Conservation (phyloP, 2,113 vertebrate genomes). For the Cyanistes caeruleus region DNA sequence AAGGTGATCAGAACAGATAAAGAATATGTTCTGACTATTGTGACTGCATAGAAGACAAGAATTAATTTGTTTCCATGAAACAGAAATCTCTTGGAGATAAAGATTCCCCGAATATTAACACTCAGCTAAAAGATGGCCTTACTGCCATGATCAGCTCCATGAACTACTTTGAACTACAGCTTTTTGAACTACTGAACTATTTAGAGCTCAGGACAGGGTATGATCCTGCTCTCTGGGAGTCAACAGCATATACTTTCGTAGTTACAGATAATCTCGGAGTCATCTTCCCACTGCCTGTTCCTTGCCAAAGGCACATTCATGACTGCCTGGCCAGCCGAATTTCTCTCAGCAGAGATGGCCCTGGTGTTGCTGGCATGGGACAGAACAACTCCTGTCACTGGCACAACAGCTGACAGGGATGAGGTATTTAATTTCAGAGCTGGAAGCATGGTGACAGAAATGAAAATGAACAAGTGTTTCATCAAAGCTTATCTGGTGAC, state of each 20-base stretch:
- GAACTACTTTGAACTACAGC: no score
- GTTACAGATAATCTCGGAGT: not conserved
- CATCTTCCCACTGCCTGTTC: not conserved
- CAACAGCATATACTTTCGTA: not conserved
- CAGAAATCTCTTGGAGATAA: not conserved
- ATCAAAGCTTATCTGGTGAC: not conserved
- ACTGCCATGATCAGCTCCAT: not conserved
- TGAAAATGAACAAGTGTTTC: not conserved
- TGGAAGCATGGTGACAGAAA: not conserved
- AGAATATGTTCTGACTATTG: not conserved
- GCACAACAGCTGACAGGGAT: not conserved
- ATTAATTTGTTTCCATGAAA: not conserved
- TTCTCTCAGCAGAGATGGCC: not conserved
- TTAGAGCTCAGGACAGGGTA: not conserved
- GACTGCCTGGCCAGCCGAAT: accelerated
- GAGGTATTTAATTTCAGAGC: not conserved
- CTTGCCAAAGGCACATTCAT: not conserved
- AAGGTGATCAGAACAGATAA: not conserved
- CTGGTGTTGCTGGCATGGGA: not conserved
- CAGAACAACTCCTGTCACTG: not conserved
- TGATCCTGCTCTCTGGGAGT: not conserved
- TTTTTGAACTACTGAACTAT: not conserved
- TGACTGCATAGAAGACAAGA: not conserved
- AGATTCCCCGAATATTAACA: not conserved
- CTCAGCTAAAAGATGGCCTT: not conserved